Evolutionary conservation across 2,113 vertebrate genomes (phyloP).

Genomic region (Vulpes ferrilata): DNA sequence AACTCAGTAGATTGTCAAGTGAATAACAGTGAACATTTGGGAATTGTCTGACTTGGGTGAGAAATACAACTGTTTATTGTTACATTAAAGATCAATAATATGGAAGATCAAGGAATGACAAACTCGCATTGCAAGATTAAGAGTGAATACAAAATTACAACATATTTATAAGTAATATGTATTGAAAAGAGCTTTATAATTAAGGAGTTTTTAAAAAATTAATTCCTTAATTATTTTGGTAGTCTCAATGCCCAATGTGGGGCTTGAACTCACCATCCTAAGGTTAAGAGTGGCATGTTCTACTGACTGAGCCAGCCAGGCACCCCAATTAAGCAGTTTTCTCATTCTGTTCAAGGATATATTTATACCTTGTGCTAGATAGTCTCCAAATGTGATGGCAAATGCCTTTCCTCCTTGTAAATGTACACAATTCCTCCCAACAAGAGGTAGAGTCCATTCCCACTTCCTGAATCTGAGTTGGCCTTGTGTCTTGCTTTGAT

Average conservation of each 20-base stretch:
- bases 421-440: background rate
- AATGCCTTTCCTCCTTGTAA: background rate
- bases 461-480: background rate
- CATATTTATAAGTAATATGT: background rate
- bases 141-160: background rate
- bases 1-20: background rate
- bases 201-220: background rate
- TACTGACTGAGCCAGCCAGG: background rate
- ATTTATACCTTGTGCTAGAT: background rate
- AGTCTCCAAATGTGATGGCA: background rate
- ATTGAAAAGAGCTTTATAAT: background rate
- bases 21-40: background rate
- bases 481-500: background rate
- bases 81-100: background rate
- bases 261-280: background rate
- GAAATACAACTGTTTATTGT: background rate
- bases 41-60: background rate
- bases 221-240: background rate
- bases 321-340: background rate
- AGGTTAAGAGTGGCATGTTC: background rate
- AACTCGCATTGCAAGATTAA: background rate
- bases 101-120: constrained; percentile 8
- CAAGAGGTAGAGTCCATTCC: background rate
- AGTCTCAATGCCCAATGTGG: background rate
- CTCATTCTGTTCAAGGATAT: background rate